Evolutionary conservation across 2,888 invertebrate species (phyloP), one percentile per base, ranked within the genome.

Genomic region (Cremastinae sp.): DNA sequence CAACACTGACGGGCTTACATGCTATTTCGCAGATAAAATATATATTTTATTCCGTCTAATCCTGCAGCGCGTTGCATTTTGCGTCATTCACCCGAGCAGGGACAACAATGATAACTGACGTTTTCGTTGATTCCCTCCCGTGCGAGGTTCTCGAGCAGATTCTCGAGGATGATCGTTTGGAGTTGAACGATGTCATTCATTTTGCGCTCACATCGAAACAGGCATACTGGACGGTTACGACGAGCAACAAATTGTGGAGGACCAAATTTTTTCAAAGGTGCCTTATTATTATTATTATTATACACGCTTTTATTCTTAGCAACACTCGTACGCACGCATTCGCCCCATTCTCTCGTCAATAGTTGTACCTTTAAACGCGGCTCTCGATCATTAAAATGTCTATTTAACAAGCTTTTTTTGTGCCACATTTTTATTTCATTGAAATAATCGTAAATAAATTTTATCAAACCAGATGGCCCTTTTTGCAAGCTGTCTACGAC

Each of bases 161-260:
- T 49, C 80, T 89, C 38, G 86, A 87, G 58, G 80, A 85, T 58
- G 77, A 78, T 10, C 75, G 75, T 51, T 78, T 89, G 22, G 62
- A 56, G 3, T 81, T 88, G 43, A 34, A 10, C 5, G 93, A 93
- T 85, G 90, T 92, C 49, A 73, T 92, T 10, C 90, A 90, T 83
- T 92, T 93, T 80, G 90, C 91, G 16, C 81, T 89, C 59, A 92
- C 92, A 14, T 93, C 92, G 85, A 91, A 90, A 81, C 90, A 90
- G 41, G 91, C 92, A 71, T 86, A 91, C 80, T 88, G 90, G 72
- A 82, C 91, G 61, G 88, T 93, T 0, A 87, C 85, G 51, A 90
- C 90, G 54, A 91, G 89, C 78, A 91, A 90, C 78, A 88, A 89
- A 77, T 84, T 91, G 10, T 92, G 92, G 92, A 90, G 88, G 77